phyloP scores from a whole-genome alignment of 2,797 vertebrate species.

The Chaetophractus vellerosus region DNA sequence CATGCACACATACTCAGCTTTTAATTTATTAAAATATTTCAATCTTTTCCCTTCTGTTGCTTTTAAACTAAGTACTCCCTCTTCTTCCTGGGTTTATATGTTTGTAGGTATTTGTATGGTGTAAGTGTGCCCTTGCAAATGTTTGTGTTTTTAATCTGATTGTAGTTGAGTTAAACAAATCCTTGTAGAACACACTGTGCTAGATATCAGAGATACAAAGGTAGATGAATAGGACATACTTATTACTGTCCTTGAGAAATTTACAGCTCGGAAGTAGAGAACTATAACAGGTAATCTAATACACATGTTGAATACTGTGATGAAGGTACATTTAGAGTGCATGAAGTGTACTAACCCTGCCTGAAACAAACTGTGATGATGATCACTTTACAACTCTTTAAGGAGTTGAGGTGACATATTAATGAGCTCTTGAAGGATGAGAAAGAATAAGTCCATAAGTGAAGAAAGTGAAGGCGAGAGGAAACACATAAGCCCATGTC shows the following conservation, averaged over 20 bases:
- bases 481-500: not conserved
- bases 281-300: not conserved
- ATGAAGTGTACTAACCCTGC: accelerated
- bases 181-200: not conserved
- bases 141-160: not conserved
- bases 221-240: not conserved
- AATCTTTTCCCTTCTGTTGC: not conserved
- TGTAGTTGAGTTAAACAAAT: not conserved
- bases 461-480: not conserved
- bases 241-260: not conserved
- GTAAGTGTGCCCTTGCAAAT: too few relatives aligned
- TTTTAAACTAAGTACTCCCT: not conserved
- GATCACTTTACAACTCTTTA: not conserved
- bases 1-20: not conserved
- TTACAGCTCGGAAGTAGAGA: not conserved
- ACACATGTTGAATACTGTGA: not conserved
- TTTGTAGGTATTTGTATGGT: not conserved
- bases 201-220: not conserved
- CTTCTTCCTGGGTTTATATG: not conserved
- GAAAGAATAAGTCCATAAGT: not conserved
- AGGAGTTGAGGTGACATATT: not conserved
- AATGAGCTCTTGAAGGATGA: not conserved
- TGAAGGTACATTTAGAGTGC: not conserved
- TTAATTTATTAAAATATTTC: not conserved
- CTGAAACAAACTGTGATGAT: not conserved